These are phyloP conservation scores for Erebia aethiops DNA, from an alignment of 2,888 invertebrate genomes.

Conservation along the genomic window DNA sequence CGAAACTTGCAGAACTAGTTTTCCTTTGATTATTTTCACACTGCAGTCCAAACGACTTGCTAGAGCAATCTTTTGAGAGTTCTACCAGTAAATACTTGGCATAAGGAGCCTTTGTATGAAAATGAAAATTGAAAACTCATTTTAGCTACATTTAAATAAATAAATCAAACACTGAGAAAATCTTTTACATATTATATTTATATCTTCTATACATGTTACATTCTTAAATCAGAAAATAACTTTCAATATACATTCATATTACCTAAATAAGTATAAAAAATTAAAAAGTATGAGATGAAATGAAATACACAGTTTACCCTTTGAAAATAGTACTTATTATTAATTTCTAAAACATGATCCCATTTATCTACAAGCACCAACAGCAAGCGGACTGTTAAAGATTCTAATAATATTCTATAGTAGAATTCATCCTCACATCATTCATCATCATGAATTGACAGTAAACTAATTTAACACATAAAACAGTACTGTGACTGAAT, in stretches of 20 bases:
- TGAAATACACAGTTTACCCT: slow-evolving; percentile 8
- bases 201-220: slow-evolving; percentile 21
- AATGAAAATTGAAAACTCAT: too few species aligned
- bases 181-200: slow-evolving; percentile 24
- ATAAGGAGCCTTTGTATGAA: not conserved
- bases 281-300: slow-evolving; percentile 11
- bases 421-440: slow-evolving; percentile 18
- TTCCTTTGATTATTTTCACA: too few species aligned
- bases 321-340: slow-evolving; percentile 2
- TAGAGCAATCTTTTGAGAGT: too few species aligned
- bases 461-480: not conserved
- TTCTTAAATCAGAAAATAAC: slow-evolving; percentile 27
- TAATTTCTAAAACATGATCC: slow-evolving; percentile 38
- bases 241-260: slow-evolving; percentile 32
- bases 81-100: too few species aligned
- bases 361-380: slow-evolving; percentile 69
- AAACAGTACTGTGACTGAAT: too few species aligned
- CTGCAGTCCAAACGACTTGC: too few species aligned
- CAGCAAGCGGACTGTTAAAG: slow-evolving; percentile 56
- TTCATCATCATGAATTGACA: slow-evolving; percentile 28
- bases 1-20: too few species aligned
- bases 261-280: slow-evolving; percentile 3
- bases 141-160: not conserved
- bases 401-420: slow-evolving; percentile 34
- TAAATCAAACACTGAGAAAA: slow-evolving; percentile 23